Base-by-base conservation (phyloP, 1,140 invertebrate species). In the Zelostemma sp. region DNA sequence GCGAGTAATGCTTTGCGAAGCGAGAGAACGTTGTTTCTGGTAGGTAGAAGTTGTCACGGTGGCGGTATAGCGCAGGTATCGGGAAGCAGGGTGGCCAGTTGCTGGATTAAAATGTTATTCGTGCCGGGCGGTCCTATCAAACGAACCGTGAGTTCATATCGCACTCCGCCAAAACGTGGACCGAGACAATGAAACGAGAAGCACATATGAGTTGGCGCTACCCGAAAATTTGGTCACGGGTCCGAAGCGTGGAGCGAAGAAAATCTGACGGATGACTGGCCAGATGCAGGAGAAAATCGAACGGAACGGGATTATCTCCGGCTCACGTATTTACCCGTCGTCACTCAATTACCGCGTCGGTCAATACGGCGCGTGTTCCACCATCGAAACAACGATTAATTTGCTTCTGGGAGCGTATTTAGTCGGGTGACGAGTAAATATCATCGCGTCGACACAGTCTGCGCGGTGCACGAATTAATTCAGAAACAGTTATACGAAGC, bases 371-470 rank as follows among this genome's bases (percentile, higher is more conserved):
- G 48, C 53, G 63, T 61, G 73, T 75, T 60, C 69, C 57, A 60
- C 71, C 69, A 60, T 61, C 74, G 72, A 80, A 79, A 80, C 79
- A 80, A 79, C 76, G 76, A 80, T 82, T 81, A 81, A 81, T 80
- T 74, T 72, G 72, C 69, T 64, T 63, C 64, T 61, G 64, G 47
- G 49, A 58, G 59, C 67, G 53, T 77, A 74, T 80, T 80, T 81
- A 75, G 77, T 59, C 68, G 73, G 43, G 59, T 28, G 60, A 72
- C 59, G 69, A 73, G 74, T 80, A 81, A 82, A 81, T 78, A 79
- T 78, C 72, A 77, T 77, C 51, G 68, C 63, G 50, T 51, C 49
- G 50, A 59, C 43, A 41, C 41, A 50, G 55, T 60, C 50, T 63
- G 60, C 63, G 49, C 46, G 38, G 59, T 67, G 48, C 28, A 45